Conservation (phyloP, 2,888 invertebrate genomes). For the Eilema griseolum region DNA sequence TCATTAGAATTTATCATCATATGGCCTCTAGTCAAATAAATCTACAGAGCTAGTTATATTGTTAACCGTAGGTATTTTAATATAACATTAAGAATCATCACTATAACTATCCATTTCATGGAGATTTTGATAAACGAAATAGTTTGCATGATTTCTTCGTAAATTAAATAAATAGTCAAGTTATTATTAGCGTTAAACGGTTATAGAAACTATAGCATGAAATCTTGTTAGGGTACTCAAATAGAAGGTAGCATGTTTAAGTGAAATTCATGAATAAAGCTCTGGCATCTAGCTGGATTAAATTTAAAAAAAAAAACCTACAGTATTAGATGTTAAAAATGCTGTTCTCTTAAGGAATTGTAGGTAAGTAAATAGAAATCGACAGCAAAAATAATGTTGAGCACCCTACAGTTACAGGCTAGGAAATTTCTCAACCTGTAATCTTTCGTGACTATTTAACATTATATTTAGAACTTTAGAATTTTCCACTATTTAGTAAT, state of each 20-base stretch:
- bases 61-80: conserved; percentile 43
- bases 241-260: conserved; percentile 61
- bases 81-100: too few species aligned
- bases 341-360: conserved; percentile 43
- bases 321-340: conserved; percentile 35
- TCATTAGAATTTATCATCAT: conserved; percentile 40
- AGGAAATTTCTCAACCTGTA: conserved; percentile 47
- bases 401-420: conserved; percentile 53
- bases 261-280: conserved; percentile 37
- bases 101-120: conserved; percentile 33
- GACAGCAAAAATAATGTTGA: conserved; percentile 37
- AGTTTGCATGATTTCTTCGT: conserved; percentile 59
- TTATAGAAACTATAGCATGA: conserved; percentile 45
- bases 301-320: conserved; percentile 14
- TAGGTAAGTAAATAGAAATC: conserved; percentile 50
- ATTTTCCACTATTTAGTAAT: neutral
- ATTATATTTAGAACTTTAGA: neutral
- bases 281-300: conserved; percentile 16
- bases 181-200: conserved; percentile 39
- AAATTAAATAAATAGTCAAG: conserved; percentile 36
- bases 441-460: conserved; percentile 44
- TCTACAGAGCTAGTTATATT: conserved; percentile 39
- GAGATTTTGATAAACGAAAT: conserved; percentile 45
- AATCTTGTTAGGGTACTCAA: conserved; percentile 47
- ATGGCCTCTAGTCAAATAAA: conserved; percentile 38